Base-by-base conservation (phyloP, 2,113 vertebrate genomes). In the Todiramphus saurophagus region DNA sequence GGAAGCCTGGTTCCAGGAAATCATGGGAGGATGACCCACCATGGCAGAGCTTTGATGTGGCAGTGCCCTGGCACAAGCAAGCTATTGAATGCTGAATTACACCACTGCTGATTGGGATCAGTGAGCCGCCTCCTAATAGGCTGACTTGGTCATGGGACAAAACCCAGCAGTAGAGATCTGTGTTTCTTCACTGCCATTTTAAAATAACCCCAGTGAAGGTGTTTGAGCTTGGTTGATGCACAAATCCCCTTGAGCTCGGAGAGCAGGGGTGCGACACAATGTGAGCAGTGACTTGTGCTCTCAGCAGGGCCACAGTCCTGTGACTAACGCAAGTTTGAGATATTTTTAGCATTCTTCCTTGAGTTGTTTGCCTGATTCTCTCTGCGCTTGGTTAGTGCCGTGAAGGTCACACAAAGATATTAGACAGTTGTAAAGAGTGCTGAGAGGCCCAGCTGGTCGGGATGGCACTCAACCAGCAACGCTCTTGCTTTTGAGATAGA, bases 341-440 rank as follows among this genome's bases (percentile, higher is more conserved):
- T 95, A 96, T 92, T 95, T 96, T 89, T 94, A 91, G 92, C 85
- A 28, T 20, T 86, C 48, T 77, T 95, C 60, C 93, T 94, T 96
- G 83, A 76, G 92, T 94, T 94, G 82, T 94, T 96, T 91, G 74
- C 28, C 55, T 92, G 62, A 48, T 72, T 74, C 58, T 95, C 79
- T 83, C 56, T 39, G 31, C 2, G 14, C 94, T 89, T 76, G 68
- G 60, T 81, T 90, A 24, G 70, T 3, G 3, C 81, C 0, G 33
- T 96, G 93, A 96, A 96, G 96, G 96, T 97, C 94, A 93, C 64
- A 30, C 64, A n/a, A 77, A 90, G 87, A 84, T 94, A 87, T n/a
- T 17, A 89, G 69, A 7, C 58, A 73, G 87, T 85, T 89, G 81
- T 83, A 37, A 75, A 90, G 83, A 86, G 85, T 48, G 69, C 85